Evolutionary conservation across 2,113 vertebrate species (phyloP), one percentile per base, ranked within the genome.

Genomic region (Phylloscopus trochiloides): DNA sequence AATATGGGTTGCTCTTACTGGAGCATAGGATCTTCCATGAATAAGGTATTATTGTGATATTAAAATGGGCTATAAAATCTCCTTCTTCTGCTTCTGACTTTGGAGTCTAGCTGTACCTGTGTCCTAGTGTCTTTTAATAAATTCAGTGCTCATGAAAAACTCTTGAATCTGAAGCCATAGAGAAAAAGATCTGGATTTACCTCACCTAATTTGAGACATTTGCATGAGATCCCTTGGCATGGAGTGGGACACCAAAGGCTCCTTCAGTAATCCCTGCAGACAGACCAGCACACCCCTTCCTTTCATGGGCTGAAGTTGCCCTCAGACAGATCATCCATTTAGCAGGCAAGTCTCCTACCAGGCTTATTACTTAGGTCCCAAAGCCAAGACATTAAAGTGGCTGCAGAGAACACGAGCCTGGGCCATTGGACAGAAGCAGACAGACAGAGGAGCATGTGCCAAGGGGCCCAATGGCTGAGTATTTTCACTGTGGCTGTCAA

Each of bases 1-100:
- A 94, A 94, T 48, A 88, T 84, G 90, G 47, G 31, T 61, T 92
- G 22, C 20, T 92, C 4, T 93, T 77, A 32, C 36, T 92, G 75
- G 28, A 87, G 28, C 28, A 50, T 26, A 54, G 20, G 28, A 73
- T 73, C n/a, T 50, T 86, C 43, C 63, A 63, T 19, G 55, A 88
- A 18, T 62, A 79, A 73, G 74, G 68, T 21, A 19, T 63, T 50
- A 70, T 82, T 72, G 34, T 68, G 73, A 47, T 70, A 32, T 20
- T 43, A 84, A 89, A 94, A 52, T 15, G 3, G 6, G 34, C 25
- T 89, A 65, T 31, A 78, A 91, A 71, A 70, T 58, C 15, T 21
- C 8, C 8, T 47, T 62, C 32, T 82, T 40, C 58, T 40, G 20
- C 36, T 79, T n/a, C 20, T 85, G 58, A 77, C 61, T 26, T 89